Conservation (phyloP, 2,888 invertebrate genomes). For the Nemurella pictetii region DNA sequence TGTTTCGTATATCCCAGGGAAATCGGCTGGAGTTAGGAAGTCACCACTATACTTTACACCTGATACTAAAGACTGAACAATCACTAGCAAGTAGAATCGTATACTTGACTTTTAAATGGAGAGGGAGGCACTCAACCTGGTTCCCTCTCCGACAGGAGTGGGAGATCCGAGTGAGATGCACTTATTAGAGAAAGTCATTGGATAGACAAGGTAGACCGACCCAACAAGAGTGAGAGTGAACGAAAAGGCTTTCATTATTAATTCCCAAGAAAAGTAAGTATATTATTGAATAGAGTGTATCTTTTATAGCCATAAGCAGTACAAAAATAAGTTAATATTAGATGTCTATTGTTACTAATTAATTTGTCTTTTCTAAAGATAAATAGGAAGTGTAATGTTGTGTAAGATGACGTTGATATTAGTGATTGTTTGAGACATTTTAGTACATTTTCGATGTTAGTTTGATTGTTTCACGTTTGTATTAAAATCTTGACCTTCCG, state of each 20-base stretch:
- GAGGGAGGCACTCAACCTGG: background rate
- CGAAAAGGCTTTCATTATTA: conserved; percentile 9
- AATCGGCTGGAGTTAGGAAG: background rate
- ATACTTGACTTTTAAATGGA: conserved; percentile 8
- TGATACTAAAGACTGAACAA: conserved; percentile 10
- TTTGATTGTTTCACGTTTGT: background rate
- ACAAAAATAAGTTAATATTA: background rate
- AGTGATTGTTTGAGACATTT: background rate
- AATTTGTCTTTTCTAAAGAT: background rate
- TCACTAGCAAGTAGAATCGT: background rate
- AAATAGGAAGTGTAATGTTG: background rate
- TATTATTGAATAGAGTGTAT: background rate
- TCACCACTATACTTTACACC: background rate
- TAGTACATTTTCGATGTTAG: background rate
- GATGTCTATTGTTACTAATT: background rate
- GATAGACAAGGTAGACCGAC: conserved; percentile 5
- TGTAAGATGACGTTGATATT: background rate
- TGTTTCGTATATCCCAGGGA: background rate
- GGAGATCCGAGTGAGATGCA: background rate
- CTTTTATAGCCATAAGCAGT: background rate
- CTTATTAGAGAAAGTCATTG: conserved; percentile 17
- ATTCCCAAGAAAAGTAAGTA: conserved; percentile 3
- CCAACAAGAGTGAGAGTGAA: conserved; percentile 2
- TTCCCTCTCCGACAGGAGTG: background rate
- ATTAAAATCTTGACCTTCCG: background rate